Evolutionary conservation across 2,113 vertebrate genomes (phyloP).

Genomic region (Perccottus glenii): DNA sequence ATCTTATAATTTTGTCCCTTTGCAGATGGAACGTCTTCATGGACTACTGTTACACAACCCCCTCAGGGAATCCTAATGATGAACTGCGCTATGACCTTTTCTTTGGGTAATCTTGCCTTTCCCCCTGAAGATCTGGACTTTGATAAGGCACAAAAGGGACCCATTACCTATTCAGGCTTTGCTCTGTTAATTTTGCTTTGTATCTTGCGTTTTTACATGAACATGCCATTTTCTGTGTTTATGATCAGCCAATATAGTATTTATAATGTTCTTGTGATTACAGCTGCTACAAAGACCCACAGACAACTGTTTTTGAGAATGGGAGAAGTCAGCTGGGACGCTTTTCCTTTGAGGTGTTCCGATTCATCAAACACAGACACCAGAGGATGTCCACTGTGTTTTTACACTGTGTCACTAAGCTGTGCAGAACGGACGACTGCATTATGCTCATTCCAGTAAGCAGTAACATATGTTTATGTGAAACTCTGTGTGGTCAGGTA

Average conservation of each 20-base stretch:
- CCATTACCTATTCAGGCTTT: slow-evolving; percentile 72
- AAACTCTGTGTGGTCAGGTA: not conserved
- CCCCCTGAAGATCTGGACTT: slow-evolving; percentile 56
- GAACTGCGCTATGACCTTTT: slow-evolving; percentile 94
- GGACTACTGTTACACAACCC: slow-evolving; percentile 98
- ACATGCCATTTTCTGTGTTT: slow-evolving; percentile 12
- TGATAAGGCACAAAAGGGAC: slow-evolving; percentile 66
- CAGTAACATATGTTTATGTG: not conserved
- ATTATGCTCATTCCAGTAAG: slow-evolving; percentile 90
- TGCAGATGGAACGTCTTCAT: slow-evolving; percentile 96
- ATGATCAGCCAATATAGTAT: not conserved
- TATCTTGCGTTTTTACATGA: slow-evolving; percentile 24
- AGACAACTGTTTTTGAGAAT: slow-evolving; percentile 95
- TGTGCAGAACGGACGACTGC: slow-evolving; percentile 93
- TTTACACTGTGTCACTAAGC: slow-evolving; percentile 94
- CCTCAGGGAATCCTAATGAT: slow-evolving; percentile 96
- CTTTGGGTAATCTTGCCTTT: slow-evolving; percentile 84
- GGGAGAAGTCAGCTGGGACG: slow-evolving; percentile 93
- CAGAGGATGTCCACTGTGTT: slow-evolving; percentile 98
- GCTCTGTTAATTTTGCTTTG: slow-evolving; percentile 33
- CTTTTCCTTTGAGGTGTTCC: slow-evolving; percentile 97
- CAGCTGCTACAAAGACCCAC: slow-evolving; percentile 95
- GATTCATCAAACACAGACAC: slow-evolving; percentile 97
- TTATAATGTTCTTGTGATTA: slow-evolving; percentile 15
- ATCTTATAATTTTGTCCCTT: slow-evolving; percentile 60